Percentiles rank a stretch among this genome's conserved stretches.
Conservation (phyloP, 2,797 vertebrate genomes). For the Peromyscus melanophrys region DNA sequence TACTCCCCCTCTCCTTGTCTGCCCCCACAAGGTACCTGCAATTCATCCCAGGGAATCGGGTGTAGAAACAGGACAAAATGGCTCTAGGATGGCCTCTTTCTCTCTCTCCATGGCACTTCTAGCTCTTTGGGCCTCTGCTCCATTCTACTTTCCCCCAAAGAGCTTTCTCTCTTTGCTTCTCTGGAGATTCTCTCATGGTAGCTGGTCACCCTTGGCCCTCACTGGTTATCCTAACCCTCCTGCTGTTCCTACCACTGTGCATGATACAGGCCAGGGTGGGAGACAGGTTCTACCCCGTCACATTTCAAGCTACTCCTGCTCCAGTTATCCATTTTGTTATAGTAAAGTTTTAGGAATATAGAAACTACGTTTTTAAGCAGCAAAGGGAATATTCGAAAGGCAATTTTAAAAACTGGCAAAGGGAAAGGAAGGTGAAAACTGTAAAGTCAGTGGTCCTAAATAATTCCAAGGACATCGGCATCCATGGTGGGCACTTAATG, state of each 20-base stretch:
- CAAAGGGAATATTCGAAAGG: background rate
- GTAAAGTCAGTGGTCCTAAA: background rate
- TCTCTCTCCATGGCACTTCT: background rate
- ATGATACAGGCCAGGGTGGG: background rate
- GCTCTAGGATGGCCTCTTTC: background rate
- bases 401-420: background rate
- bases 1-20: background rate
- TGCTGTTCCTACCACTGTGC: background rate
- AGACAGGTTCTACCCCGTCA: background rate
- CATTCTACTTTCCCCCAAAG: background rate
- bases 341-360: background rate
- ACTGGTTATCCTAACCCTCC: rapidly evolving
- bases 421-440: background rate
- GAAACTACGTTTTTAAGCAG: background rate
- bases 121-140: background rate
- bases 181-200: background rate
- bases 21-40: rapidly evolving
- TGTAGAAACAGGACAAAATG: background rate
- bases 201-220: background rate
- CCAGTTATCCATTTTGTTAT: background rate
- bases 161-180: background rate
- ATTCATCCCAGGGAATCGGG: background rate
- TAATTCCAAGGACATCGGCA: background rate
- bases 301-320: background rate
- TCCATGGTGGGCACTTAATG: background rate